phyloP scores from a whole-genome alignment of 2,113 vertebrate species.

The Cephalopholis sonnerati region DNA sequence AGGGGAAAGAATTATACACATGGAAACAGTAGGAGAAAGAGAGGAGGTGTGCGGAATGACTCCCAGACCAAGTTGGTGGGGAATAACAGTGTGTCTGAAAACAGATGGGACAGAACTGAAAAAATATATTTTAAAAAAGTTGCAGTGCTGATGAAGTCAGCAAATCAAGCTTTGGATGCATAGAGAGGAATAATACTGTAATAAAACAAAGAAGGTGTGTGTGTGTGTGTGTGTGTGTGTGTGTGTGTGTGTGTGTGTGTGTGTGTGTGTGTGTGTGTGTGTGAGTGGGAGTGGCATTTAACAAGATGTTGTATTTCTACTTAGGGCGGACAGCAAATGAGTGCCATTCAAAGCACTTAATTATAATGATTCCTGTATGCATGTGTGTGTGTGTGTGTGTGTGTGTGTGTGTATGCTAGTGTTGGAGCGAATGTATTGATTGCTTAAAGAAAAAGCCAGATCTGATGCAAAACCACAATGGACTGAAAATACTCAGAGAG shows the following conservation, averaged over 20 bases:
- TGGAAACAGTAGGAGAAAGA: background rate
- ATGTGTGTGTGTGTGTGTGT: background rate
- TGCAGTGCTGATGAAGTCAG: background rate
- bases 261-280: background rate
- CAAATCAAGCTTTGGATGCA: background rate
- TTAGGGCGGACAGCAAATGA: background rate
- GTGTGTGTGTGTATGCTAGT: background rate
- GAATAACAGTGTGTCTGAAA: background rate
- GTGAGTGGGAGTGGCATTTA: background rate
- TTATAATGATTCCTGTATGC: slow-evolving; percentile 9
- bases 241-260: slow-evolving; percentile 23
- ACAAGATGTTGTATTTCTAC: slow-evolving; percentile 17
- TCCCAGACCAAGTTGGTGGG: background rate
- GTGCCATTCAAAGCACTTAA: slow-evolving; percentile 9
- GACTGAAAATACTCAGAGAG: background rate
- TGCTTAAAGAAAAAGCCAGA: background rate
- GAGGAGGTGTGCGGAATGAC: background rate
- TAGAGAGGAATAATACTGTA: background rate
- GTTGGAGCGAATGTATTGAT: background rate
- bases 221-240: slow-evolving; percentile 16
- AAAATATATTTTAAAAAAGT: no score
- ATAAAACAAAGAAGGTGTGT: background rate
- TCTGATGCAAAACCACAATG: background rate
- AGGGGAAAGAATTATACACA: background rate
- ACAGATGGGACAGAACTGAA: background rate